Conservation (phyloP, 2,888 invertebrate genomes). For the Cephus nigrinus region DNA sequence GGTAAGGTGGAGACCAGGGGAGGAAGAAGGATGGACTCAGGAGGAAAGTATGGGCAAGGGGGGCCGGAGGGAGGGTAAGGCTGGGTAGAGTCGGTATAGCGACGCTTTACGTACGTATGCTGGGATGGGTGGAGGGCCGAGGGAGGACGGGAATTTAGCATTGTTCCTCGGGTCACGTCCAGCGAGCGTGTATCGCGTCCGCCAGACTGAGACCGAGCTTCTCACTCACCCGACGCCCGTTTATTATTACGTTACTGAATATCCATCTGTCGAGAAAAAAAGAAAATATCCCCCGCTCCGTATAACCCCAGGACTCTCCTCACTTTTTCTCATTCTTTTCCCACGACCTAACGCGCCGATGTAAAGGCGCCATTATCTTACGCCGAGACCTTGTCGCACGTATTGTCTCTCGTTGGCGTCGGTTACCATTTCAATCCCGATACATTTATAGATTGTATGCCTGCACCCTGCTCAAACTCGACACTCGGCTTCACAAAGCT, state of each 20-base stretch:
- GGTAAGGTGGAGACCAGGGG: not conserved
- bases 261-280: not conserved
- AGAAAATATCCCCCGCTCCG: not conserved
- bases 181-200: conserved; percentile 8
- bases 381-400: not conserved
- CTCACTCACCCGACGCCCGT: conserved; percentile 8
- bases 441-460: not conserved
- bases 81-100: not conserved
- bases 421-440: not conserved
- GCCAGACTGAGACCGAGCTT: conserved; percentile 14
- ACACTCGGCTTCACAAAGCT: not conserved
- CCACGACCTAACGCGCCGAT: not conserved
- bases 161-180: conserved; percentile 21
- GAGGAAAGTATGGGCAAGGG: not conserved
- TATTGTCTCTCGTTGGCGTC: not conserved
- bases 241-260: conserved; percentile 3
- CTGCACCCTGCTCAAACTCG: not conserved
- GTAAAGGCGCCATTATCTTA: not conserved
- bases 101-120: not conserved
- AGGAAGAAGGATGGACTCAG: not conserved
- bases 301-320: not conserved
- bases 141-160: conserved; percentile 1
- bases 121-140: not conserved
- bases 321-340: not conserved
- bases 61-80: not conserved